phyloP scores from a whole-genome alignment of 1,140 invertebrate species.

The Reticulitermes speratus region DNA sequence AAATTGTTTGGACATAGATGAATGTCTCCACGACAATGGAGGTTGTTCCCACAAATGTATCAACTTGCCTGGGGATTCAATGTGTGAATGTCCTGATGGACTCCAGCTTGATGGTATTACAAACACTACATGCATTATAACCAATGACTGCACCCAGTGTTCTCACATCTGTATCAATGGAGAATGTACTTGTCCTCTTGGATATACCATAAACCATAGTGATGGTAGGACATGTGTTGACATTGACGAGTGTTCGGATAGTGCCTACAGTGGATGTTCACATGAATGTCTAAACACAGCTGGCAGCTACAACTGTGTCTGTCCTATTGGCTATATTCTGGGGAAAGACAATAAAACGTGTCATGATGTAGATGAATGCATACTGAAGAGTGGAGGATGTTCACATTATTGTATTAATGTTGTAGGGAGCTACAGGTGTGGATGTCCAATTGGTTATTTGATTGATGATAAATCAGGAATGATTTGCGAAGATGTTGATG shows the following conservation, averaged over 20 bases:
- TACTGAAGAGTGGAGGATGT: constrained; percentile 48
- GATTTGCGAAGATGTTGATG: constrained; percentile 50
- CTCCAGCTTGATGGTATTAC: constrained; percentile 46
- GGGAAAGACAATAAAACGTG: constrained; percentile 32
- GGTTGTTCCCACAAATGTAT: constrained; percentile 54
- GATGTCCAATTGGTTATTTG: constrained; percentile 53
- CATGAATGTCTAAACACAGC: constrained; percentile 51
- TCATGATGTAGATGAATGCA: constrained; percentile 55
- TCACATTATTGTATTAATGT: constrained; percentile 48
- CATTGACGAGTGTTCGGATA: constrained; percentile 51
- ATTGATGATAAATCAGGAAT: constrained; percentile 48
- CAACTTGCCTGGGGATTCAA: constrained; percentile 38
- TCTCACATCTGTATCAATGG: constrained; percentile 64
- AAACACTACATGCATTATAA: constrained; percentile 53
- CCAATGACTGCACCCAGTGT: constrained; percentile 60
- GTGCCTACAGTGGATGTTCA: constrained; percentile 46
- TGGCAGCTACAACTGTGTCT: constrained; percentile 56
- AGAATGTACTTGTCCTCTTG: constrained; percentile 42
- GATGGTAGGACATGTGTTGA: constrained; percentile 51
- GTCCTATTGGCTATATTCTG: constrained; percentile 56
- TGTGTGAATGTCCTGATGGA: constrained; percentile 52
- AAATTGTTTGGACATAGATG: constrained; percentile 45
- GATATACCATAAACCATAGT: constrained; percentile 46
- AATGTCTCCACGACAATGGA: constrained; percentile 49
- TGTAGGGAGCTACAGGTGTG: constrained; percentile 51